Conservation (phyloP, 2,113 vertebrate species). For the Camelus dromedarius region DNA sequence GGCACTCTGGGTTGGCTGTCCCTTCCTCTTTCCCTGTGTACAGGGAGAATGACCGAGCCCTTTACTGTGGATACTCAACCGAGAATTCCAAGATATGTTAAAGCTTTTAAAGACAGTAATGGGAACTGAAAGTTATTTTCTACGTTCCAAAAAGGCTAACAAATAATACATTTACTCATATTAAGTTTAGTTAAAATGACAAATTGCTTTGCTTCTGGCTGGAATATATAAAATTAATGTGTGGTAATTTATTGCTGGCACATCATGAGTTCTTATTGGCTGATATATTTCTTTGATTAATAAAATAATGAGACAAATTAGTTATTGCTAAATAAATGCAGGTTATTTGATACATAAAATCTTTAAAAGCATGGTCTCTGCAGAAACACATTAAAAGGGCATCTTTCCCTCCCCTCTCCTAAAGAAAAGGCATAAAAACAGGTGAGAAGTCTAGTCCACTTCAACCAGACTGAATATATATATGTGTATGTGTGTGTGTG, state of each 20-base stretch:
- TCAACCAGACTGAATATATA: not conserved
- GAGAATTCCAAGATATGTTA: not conserved
- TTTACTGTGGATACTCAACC: not conserved
- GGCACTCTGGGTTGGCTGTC: not conserved
- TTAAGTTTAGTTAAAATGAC: slow-evolving; percentile 69
- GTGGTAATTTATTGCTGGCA: not conserved
- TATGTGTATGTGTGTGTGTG: not conserved
- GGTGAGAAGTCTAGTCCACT: not conserved
- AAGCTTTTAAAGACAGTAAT: slow-evolving; percentile 35
- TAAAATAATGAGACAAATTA: slow-evolving; percentile 63
- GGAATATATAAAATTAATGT: slow-evolving; percentile 41
- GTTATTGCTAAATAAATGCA: slow-evolving; percentile 29
- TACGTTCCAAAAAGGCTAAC: slow-evolving; percentile 10
- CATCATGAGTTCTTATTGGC: slow-evolving; percentile 39
- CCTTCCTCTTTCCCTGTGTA: not conserved
- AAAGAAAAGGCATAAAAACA: not conserved
- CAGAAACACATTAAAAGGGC: not conserved
- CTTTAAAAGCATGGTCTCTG: not conserved
- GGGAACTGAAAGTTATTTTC: slow-evolving; percentile 21
- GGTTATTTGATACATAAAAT: not conserved
- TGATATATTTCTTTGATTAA: slow-evolving; percentile 54
- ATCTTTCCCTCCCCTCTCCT: not conserved
- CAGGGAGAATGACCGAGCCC: not conserved
- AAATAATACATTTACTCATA: slow-evolving; percentile 26
- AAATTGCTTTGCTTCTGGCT: slow-evolving; percentile 61